Evolutionary conservation across 92 coral and sea anemone genomes (phyloP).

Genomic region (Actinernus sp.): DNA sequence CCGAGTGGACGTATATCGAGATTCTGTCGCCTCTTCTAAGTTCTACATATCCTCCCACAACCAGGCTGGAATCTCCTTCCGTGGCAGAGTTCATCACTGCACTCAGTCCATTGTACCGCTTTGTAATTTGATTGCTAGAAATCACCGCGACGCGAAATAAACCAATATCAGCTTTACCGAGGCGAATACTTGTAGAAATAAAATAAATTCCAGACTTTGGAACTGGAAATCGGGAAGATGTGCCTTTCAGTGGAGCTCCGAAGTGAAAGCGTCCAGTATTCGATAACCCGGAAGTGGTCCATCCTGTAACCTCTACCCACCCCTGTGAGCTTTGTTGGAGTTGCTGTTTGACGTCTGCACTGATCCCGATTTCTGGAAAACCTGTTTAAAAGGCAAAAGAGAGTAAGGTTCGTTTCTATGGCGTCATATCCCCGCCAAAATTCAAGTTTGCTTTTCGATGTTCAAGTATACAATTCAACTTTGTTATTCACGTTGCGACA

Average conservation of each 20-base stretch:
- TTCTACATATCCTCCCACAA: conserved; percentile 55
- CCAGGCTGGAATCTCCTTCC: conserved; percentile 32
- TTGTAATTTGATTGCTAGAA: conserved; percentile 8
- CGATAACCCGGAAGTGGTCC: conserved; percentile 32
- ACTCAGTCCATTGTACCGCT: conserved; percentile 27
- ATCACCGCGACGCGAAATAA: conserved; percentile 30
- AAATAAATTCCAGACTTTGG: conserved; percentile 70
- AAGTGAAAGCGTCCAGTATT: conserved; percentile 57
- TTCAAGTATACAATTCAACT: too few relatives aligned
- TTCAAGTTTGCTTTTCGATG: too few relatives aligned
- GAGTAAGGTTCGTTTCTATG: not conserved
- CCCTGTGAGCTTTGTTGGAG: conserved; percentile 52
- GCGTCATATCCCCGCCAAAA: too few relatives aligned
- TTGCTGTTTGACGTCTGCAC: conserved; percentile 36
- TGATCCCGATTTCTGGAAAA: conserved; percentile 67
- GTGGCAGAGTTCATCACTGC: conserved; percentile 23
- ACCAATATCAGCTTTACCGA: conserved; percentile 36
- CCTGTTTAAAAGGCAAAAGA: conserved; percentile 15
- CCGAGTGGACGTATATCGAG: conserved; percentile 48
- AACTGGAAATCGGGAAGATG: conserved; percentile 37
- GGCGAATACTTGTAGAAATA: conserved; percentile 37
- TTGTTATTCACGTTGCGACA: too few relatives aligned
- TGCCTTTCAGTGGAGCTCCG: conserved; percentile 49
- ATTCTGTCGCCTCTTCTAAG: conserved; percentile 33
- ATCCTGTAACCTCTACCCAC: conserved; percentile 63